These are phyloP conservation scores for Zaprionus lachaisei DNA, from an alignment of 1,140 invertebrate species.

Conservation along the genomic window DNA sequence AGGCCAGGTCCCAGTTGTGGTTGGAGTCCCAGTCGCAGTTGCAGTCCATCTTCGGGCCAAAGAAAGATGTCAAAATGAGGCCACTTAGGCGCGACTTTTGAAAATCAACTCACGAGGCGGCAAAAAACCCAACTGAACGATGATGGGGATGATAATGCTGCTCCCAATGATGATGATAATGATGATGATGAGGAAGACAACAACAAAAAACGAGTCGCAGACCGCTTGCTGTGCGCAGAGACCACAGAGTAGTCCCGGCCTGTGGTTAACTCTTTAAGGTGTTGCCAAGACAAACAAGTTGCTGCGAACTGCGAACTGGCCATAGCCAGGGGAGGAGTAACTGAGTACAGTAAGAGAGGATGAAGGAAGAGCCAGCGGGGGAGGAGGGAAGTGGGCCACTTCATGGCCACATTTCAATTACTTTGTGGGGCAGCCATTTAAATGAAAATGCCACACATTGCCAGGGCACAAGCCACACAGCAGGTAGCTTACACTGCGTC, in stretches of 20 bases:
- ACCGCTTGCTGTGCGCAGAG: conserved; percentile 64
- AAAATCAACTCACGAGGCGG: conserved; percentile 64
- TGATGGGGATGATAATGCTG: conserved; percentile 25
- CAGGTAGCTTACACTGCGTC: conserved; percentile 25
- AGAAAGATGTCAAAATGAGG: conserved; percentile 78
- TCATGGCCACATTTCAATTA: conserved; percentile 76
- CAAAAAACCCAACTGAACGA: conserved; percentile 47
- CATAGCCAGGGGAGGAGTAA: not conserved
- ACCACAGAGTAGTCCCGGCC: conserved; percentile 34
- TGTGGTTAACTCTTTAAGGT: conserved; percentile 75
- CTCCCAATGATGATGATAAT: conserved; percentile 25
- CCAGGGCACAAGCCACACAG: conserved; percentile 64
- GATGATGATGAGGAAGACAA: conserved; percentile 14
- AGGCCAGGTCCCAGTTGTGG: conserved; percentile 7
- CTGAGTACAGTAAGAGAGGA: not conserved
- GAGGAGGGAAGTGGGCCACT: conserved; percentile 31
- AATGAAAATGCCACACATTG: conserved; percentile 82
- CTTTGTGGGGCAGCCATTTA: conserved; percentile 78
- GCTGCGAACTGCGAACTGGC: not conserved
- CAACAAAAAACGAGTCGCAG: conserved; percentile 52
- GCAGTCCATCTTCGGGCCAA: conserved; percentile 11
- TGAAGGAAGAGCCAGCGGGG: not conserved
- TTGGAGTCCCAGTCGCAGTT: not conserved
- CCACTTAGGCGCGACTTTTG: conserved; percentile 78
- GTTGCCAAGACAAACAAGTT: conserved; percentile 79